A percentile compares a stretch with the other conserved stretches of the same genome.
Conservation (phyloP, 2,888 invertebrate genomes). For the Metalampra italica region DNA sequence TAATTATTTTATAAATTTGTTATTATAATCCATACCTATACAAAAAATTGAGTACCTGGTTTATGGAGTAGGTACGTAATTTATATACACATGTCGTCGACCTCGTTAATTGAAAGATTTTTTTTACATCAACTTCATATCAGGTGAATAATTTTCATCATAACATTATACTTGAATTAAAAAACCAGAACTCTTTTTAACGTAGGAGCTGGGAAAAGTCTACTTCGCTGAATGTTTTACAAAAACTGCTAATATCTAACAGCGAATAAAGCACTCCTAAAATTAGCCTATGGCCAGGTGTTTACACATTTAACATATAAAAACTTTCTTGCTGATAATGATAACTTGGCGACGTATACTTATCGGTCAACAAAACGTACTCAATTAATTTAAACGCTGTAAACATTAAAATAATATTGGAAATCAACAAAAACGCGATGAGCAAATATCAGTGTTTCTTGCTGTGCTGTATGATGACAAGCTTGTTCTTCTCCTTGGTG, state of each 20-base stretch:
- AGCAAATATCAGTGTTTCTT: conserved; percentile 64
- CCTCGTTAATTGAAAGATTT: too few species aligned
- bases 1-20: too few species aligned
- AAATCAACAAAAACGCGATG: conserved; percentile 25
- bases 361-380: conserved; percentile 5
- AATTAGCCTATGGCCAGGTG: too few species aligned
- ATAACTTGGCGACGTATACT: conserved; percentile 3
- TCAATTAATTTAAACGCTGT: conserved; percentile 2
- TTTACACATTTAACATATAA: not conserved
- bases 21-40: too few species aligned
- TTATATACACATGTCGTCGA: conserved; percentile 16
- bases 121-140: too few species aligned
- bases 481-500: conserved; percentile 89
- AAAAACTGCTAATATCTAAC: too few species aligned
- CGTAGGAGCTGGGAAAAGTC: too few species aligned
- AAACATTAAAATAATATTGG: conserved; percentile 23
- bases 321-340: not conserved
- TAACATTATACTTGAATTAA: too few species aligned
- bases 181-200: too few species aligned
- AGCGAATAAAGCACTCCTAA: too few species aligned
- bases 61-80: not conserved
- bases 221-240: too few species aligned
- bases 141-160: too few species aligned
- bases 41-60: not conserved
- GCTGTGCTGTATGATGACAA: conserved; percentile 86